Evolutionary conservation across 2,888 invertebrate genomes (phyloP).

Genomic region (Metalampra italica): DNA sequence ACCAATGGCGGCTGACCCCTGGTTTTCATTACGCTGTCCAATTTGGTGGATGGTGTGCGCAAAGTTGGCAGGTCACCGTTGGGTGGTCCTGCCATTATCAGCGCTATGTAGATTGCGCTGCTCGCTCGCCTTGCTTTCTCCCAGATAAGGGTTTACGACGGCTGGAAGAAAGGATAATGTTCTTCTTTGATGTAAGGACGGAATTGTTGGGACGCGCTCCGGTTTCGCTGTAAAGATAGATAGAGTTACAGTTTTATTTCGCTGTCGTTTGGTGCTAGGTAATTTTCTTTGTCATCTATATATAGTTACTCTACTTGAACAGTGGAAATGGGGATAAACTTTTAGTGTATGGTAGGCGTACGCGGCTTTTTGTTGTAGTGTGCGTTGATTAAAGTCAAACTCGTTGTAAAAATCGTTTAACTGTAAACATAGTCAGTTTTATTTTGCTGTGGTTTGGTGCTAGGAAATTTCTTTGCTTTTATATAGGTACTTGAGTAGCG

Average conservation of each 20-base stretch:
- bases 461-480: no score
- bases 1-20: constrained; percentile 47
- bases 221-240: constrained; percentile 59
- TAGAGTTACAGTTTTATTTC: constrained; percentile 43
- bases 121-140: constrained; percentile 66
- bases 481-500: no score
- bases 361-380: no score
- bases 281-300: constrained; percentile 21
- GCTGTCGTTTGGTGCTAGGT: constrained; percentile 17
- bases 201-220: constrained; percentile 53
- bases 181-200: constrained; percentile 65
- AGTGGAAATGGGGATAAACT: background rate
- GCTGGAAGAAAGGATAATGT: constrained; percentile 75
- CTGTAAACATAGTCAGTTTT: no score
- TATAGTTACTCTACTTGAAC: background rate
- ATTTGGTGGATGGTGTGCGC: constrained; percentile 23
- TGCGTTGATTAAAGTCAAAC: no score
- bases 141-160: constrained; percentile 71
- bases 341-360: background rate
- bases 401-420: no score
- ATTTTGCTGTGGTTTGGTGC: no score
- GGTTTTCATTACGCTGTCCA: constrained; percentile 52
- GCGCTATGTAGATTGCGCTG: constrained; percentile 75
- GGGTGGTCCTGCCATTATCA: constrained; percentile 66
- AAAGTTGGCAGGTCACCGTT: constrained; percentile 39